These are phyloP conservation scores for Onychomys arenicola DNA, from an alignment of 2,797 vertebrate genomes.

Conservation along the genomic window DNA sequence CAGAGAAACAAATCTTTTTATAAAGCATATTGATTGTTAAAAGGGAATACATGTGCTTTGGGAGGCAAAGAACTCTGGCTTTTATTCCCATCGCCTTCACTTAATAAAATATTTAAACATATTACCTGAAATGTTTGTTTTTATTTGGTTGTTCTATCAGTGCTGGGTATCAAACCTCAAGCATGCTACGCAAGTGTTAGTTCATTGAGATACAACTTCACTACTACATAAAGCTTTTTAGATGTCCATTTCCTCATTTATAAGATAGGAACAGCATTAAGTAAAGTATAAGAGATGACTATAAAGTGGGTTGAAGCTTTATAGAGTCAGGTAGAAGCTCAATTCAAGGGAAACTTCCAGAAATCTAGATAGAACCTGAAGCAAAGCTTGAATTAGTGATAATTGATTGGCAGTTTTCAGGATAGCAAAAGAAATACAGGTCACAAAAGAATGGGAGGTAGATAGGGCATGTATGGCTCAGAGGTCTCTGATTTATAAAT, in stretches of 20 bases:
- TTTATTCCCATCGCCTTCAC: neutral
- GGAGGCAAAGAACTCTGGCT: neutral
- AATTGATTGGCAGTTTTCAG: neutral
- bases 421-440: neutral
- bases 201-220: neutral
- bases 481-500: neutral
- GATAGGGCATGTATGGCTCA: neutral
- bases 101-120: neutral
- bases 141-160: neutral
- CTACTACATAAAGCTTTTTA: neutral
- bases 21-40: neutral
- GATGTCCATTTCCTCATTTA: neutral
- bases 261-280: neutral
- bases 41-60: neutral
- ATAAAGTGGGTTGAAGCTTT: neutral
- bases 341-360: neutral
- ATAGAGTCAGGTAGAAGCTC: neutral
- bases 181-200: neutral
- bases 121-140: neutral
- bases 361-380: neutral
- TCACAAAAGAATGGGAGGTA: neutral
- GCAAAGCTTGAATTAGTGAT: neutral
- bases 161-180: neutral
- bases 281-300: neutral
- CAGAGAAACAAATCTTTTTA: no score